Conservation (phyloP, 2,113 vertebrate species). For the Hypocryptadius cinnamomeus region DNA sequence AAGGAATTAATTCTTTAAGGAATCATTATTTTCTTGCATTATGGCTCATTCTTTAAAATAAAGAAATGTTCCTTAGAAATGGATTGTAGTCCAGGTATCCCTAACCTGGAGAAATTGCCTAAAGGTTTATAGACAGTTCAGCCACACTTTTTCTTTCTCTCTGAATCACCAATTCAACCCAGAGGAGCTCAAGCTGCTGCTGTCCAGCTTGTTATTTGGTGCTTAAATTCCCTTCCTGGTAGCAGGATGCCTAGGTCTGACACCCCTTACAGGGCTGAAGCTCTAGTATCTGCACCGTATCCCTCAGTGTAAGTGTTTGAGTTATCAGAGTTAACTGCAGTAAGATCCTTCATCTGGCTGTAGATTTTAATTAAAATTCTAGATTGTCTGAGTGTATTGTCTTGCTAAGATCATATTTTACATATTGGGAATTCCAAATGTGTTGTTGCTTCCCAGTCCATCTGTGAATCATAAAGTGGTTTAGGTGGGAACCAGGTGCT, state of each 20-base stretch:
- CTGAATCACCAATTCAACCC: background rate
- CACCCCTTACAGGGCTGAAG: background rate
- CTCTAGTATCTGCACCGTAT: background rate
- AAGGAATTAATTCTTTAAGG: background rate
- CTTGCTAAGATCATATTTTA: background rate
- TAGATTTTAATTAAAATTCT: slow-evolving; percentile 21
- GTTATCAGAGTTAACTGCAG: background rate
- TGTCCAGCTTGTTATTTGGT: background rate
- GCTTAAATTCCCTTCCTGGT: background rate
- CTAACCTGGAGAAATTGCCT: background rate
- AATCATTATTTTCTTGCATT: background rate
- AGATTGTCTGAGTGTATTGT: background rate
- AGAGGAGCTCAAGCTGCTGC: background rate
- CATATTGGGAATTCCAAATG: slow-evolving; percentile 14
- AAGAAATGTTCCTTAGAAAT: background rate
- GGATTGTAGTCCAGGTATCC: background rate
- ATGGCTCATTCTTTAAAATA: background rate
- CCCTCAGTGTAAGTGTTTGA: background rate
- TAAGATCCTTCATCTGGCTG: background rate
- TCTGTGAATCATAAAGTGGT: slow-evolving; percentile 19
- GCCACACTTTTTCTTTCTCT: background rate
- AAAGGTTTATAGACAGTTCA: background rate
- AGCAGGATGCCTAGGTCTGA: background rate
- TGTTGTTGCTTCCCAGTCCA: background rate
- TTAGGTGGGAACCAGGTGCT: background rate